A percentile compares a stretch with the other conserved stretches of the same genome.
Conservation (phyloP, 1,140 invertebrate species). For the Acyrthosiphon pisum region DNA sequence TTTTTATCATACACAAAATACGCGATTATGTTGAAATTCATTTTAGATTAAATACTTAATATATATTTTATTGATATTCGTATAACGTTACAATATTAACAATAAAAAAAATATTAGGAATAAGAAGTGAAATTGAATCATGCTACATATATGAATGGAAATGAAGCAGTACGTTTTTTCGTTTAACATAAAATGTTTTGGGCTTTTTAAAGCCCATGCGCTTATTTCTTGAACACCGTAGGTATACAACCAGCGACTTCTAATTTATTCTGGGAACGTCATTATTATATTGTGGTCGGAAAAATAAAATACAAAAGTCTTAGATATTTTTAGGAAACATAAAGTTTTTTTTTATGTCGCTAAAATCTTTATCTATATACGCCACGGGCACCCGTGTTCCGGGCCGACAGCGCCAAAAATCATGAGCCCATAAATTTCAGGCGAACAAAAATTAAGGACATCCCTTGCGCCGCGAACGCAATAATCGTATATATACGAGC, state of each 20-base stretch:
- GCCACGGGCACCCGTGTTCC: slow-evolving; percentile 1
- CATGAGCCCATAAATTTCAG: slow-evolving; percentile 35
- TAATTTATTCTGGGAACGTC: slow-evolving; percentile 28
- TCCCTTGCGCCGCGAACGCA: slow-evolving; percentile 25
- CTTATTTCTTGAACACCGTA: background rate
- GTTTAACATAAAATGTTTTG: background rate
- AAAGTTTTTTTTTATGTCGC: slow-evolving; percentile 39
- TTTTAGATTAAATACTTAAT: background rate
- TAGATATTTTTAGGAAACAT: slow-evolving; percentile 49
- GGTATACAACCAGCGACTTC: background rate
- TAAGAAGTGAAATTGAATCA: background rate
- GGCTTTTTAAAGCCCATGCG: background rate
- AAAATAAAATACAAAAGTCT: slow-evolving; percentile 9
- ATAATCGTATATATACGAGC: background rate
- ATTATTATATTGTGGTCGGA: background rate
- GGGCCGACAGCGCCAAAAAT: slow-evolving; percentile 27
- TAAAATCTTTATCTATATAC: slow-evolving; percentile 35
- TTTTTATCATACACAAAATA: background rate
- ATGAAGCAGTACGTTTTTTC: background rate
- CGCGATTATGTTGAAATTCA: background rate
- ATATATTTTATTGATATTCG: background rate
- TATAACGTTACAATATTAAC: background rate
- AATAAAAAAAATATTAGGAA: background rate
- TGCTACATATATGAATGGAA: background rate
- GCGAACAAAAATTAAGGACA: slow-evolving; percentile 36